phyloP scores from a whole-genome alignment of 2,113 vertebrate genomes.

The Anolis carolinensis region DNA sequence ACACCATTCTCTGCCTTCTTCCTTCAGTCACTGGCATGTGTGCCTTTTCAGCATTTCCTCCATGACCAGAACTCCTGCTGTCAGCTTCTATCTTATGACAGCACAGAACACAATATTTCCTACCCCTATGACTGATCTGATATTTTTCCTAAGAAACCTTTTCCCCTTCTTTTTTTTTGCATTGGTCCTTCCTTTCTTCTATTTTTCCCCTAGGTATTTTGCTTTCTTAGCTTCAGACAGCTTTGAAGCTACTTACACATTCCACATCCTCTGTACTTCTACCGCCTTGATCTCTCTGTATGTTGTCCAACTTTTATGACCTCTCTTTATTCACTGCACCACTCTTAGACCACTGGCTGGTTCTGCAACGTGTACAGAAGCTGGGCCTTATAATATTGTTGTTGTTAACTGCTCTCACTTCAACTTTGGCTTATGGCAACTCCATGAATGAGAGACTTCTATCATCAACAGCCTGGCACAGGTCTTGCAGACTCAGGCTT shows the following conservation, averaged over 20 bases:
- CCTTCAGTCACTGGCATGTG: background rate
- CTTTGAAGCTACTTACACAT: background rate
- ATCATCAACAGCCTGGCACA: too few species aligned
- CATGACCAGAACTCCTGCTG: background rate
- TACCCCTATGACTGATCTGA: background rate
- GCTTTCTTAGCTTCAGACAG: background rate
- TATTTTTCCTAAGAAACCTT: background rate
- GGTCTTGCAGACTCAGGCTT: too few species aligned
- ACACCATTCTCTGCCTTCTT: background rate
- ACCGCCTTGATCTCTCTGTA: background rate
- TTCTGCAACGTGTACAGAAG: background rate
- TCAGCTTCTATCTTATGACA: background rate
- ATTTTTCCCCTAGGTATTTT: background rate
- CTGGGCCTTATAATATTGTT: background rate
- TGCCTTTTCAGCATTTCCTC: background rate
- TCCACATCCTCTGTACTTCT: background rate
- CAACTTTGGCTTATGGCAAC: too few species aligned
- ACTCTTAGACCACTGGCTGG: background rate
- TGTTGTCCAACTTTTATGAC: background rate
- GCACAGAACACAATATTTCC: background rate
- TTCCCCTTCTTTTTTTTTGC: too few species aligned
- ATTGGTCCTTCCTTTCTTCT: background rate
- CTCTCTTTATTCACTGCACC: too few species aligned
- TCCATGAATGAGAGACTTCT: too few species aligned
- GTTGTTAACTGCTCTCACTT: too few species aligned